phyloP scores from a whole-genome alignment of 2,113 vertebrate genomes.

The cat (Felis catus) region F.catus_Fca126_mat1.0 CM031429.1:56672001-56672500 shows the following conservation, averaged over 20 bases:
- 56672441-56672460: neutral
- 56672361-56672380: neutral
- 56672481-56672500: slow-evolving; percentile 29
- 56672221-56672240: neutral
- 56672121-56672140: neutral
- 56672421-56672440: neutral
- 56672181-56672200: neutral
- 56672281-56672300: neutral
- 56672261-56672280: slow-evolving; percentile 49
- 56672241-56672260: neutral
- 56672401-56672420: neutral
- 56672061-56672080: neutral
- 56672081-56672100: neutral
- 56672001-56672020: neutral
- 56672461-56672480: neutral
- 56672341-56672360: neutral
- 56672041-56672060: neutral
- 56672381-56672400: neutral
- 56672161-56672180: neutral
- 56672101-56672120: neutral
- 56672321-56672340: neutral
- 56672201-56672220: neutral
- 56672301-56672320: neutral
- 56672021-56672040: neutral
- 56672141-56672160: neutral